Evolutionary conservation across 2,113 vertebrate genomes (phyloP).

Genomic region (Phrynosoma blainvillii): DNA sequence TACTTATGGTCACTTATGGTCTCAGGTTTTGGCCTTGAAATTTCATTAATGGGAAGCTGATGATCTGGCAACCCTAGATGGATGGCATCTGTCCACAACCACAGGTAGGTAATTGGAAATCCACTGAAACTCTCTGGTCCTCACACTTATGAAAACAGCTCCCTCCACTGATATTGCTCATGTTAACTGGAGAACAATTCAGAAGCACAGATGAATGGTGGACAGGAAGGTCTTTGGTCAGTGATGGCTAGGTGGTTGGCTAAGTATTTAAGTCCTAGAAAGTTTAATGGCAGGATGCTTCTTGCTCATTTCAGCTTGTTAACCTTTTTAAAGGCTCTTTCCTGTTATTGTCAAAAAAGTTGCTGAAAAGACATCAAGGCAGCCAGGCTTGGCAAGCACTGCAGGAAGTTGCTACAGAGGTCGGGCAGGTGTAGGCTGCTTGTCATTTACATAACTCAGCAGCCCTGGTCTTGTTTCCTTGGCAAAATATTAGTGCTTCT

Average conservation of each 20-base stretch:
- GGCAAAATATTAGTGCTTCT: constrained; percentile 2
- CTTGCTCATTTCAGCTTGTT: constrained; percentile 55
- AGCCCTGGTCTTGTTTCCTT: constrained; percentile 28
- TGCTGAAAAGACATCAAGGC: neutral
- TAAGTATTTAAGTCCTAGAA: constrained; percentile 53
- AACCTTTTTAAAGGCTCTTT: constrained; percentile 53
- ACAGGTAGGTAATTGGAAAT: neutral
- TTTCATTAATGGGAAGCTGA: too few species aligned
- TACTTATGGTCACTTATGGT: too few species aligned
- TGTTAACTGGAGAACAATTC: neutral
- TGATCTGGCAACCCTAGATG: too few species aligned
- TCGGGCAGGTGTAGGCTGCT: constrained; percentile 26
- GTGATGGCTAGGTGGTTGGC: neutral
- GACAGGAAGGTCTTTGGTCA: neutral
- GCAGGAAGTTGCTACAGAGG: constrained; percentile 26
- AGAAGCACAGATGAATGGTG: neutral
- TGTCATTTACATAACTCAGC: neutral
- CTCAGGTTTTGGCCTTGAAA: too few species aligned
- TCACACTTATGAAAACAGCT: neutral
- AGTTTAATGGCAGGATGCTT: constrained; percentile 60
- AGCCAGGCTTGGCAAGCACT: constrained; percentile 14
- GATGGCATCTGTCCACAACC: neutral
- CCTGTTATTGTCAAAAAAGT: constrained; percentile 23
- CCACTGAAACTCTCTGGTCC: neutral
- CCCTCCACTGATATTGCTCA: neutral